phyloP scores from a whole-genome alignment of 1,140 invertebrate genomes.

The Schlechtendalia chinensis region DNA sequence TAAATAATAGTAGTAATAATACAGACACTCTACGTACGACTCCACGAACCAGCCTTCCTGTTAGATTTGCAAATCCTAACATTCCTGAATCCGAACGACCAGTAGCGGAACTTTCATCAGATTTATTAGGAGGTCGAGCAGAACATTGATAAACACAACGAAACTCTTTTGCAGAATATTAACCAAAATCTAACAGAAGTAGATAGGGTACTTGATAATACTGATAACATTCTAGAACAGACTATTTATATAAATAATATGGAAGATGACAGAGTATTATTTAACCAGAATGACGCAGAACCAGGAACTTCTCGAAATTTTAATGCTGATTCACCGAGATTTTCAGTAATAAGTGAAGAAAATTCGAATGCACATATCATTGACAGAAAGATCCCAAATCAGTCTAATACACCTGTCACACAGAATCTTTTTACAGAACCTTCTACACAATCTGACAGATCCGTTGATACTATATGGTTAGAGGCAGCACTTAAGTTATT shows the following conservation, averaged over 20 bases:
- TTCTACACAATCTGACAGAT: background rate
- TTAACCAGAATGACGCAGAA: background rate
- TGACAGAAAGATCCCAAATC: background rate
- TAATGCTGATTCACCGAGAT: background rate
- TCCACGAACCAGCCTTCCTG: background rate
- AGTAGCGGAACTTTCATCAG: background rate
- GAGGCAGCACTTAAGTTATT: background rate
- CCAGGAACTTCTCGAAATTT: background rate
- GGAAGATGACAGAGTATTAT: background rate
- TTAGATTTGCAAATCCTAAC: background rate
- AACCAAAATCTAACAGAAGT: background rate
- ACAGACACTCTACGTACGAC: background rate
- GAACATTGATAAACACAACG: background rate
- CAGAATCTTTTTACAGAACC: background rate
- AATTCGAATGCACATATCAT: too few species aligned
- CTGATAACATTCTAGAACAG: background rate
- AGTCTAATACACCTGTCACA: background rate
- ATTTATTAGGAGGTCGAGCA: too few species aligned
- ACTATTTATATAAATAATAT: background rate
- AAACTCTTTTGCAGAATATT: background rate
- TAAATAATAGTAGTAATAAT: too few species aligned
- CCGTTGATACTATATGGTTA: background rate
- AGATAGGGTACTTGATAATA: background rate
- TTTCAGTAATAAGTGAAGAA: too few species aligned
- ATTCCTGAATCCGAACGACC: background rate